Evolutionary conservation across 2,113 vertebrate genomes (phyloP).

Genomic region (Piliocolobus tephrosceles): DNA sequence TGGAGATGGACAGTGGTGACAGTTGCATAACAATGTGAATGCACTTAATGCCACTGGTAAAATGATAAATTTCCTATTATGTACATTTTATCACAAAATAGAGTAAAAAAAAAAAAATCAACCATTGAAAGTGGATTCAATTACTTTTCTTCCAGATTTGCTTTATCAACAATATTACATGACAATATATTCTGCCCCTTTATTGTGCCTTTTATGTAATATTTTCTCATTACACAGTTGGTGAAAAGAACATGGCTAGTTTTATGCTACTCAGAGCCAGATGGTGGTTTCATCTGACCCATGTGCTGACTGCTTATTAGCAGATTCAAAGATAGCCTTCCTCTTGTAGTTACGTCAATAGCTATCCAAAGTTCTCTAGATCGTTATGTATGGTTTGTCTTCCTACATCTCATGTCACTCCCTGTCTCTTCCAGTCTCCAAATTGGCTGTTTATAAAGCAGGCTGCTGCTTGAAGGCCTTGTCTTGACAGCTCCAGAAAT

Average conservation of each 20-base stretch:
- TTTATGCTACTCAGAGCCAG: background rate
- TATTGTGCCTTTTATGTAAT: conserved; percentile 32
- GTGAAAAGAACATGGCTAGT: conserved; percentile 32
- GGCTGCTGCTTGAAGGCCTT: background rate
- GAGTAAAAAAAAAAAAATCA: background rate
- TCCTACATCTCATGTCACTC: background rate
- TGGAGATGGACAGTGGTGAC: background rate
- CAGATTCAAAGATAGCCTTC: background rate
- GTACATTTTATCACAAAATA: conserved; percentile 22
- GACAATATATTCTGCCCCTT: conserved; percentile 25
- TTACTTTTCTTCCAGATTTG: conserved; percentile 50
- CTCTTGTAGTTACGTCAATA: background rate
- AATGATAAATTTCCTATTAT: conserved; percentile 1
- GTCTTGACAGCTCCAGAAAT: background rate
- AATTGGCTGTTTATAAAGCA: background rate
- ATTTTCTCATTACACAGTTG: conserved; percentile 47
- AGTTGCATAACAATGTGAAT: background rate
- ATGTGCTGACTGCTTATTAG: background rate
- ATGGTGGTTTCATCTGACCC: background rate
- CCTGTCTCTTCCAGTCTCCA: background rate
- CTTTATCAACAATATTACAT: conserved; percentile 55
- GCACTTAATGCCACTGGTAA: background rate
- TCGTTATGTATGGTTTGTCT: background rate
- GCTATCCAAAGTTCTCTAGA: background rate
- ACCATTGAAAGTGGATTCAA: background rate